Conservation (phyloP, 2,797 vertebrate genomes). For the Smutsia temminckii region DNA sequence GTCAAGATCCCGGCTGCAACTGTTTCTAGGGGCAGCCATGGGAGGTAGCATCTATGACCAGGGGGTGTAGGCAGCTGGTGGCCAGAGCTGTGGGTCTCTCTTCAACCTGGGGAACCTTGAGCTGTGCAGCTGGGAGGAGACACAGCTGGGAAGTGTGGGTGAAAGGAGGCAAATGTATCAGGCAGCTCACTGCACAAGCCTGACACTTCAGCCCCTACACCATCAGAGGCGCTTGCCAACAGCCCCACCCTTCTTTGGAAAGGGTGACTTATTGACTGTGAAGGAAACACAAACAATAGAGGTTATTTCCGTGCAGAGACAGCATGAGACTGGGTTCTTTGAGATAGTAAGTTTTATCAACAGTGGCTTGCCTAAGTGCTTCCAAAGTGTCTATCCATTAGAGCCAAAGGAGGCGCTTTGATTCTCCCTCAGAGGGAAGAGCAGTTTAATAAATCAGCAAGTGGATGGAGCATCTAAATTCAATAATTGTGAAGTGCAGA, state of each 20-base stretch:
- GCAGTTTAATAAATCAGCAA: slow-evolving; percentile 74
- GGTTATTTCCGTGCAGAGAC: not conserved
- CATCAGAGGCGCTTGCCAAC: not conserved
- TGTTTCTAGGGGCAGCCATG: not conserved
- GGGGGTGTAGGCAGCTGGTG: not conserved
- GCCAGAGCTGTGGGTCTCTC: not conserved
- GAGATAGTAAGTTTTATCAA: slow-evolving; percentile 48
- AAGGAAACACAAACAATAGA: slow-evolving; percentile 49
- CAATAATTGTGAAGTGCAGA: slow-evolving; percentile 68
- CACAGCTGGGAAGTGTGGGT: not conserved
- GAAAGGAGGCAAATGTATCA: not conserved
- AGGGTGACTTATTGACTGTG: slow-evolving; percentile 48
- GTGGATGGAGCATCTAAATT: slow-evolving; percentile 66
- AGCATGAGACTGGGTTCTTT: not conserved
- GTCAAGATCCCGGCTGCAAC: not conserved
- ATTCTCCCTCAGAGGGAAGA: slow-evolving; percentile 38
- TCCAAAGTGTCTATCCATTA: slow-evolving; percentile 70
- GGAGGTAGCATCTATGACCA: not conserved
- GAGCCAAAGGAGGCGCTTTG: slow-evolving; percentile 45
- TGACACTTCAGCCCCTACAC: not conserved
- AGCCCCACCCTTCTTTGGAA: slow-evolving; percentile 21
- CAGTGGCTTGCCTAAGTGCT: slow-evolving; percentile 51
- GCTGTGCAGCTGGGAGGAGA: not conserved
- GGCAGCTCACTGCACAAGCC: not conserved
- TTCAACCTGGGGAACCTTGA: not conserved